Base-by-base conservation (phyloP, 2,888 invertebrate genomes). In the Thereva unica region DNA sequence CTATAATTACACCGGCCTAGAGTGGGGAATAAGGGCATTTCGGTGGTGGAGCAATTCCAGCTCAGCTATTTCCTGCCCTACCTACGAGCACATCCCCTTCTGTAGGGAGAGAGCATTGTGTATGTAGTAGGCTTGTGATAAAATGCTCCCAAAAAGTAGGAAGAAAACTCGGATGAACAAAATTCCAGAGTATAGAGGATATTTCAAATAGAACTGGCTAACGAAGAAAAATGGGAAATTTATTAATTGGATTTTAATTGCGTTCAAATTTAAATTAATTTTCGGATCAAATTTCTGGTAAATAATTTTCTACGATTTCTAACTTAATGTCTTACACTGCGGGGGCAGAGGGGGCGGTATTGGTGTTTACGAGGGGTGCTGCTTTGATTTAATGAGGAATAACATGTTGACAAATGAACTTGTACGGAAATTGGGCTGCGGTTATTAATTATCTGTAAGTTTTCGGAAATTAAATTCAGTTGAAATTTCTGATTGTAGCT, bases 191-290 rank as follows among this genome's bases (percentile, higher is more conserved):
- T 41, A 55, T 8, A 9, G 23, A 23, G 40, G 23, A 23, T 23
- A 23, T 23, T 23, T 23, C 55, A 41, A 7, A 3, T 41, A 50
- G 41, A 49, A 37, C 41, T 50, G 50, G 50, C 40, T 50, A 50
- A 63, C 52, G 63, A 63, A 63, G 63, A 63, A 63, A 63, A 63
- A 63, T 63, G 23, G 42, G 37, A 50, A 63, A 63, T 63, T 63
- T 41, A 63, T 63, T 63, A 63, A 63, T 63, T 63, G 52, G 52
- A 50, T 63, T 63, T 63, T 63, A 63, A 63, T 63, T 63, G 52
- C 63, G n/a, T 35, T 49, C 63, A 49, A 63, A 45, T 63, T 52
- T 52, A 52, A 63, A 37, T 63, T 63, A 63, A 63, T 52, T 63
- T 42, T 45, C 10, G 10, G 38, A 57, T 57, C 42, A 47, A 59